Percentiles rank a stretch among this genome's conserved stretches.
These are phyloP conservation scores for Carassius gibelio DNA, from an alignment of 2,113 vertebrate genomes.

Conservation along the genomic window DNA sequence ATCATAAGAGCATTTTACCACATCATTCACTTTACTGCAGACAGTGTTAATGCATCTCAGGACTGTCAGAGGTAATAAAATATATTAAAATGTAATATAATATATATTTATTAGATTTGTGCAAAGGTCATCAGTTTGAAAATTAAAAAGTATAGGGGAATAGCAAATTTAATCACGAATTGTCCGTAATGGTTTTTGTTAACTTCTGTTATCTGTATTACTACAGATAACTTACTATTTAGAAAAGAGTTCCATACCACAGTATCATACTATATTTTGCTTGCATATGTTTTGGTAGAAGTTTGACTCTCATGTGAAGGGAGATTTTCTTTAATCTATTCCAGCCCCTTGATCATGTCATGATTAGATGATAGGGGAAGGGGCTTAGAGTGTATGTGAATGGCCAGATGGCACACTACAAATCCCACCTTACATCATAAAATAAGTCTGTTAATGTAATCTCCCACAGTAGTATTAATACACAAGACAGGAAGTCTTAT, in stretches of 20 bases:
- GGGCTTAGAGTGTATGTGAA: slow-evolving; percentile 54
- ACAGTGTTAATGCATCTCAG: background rate
- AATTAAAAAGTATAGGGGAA: background rate
- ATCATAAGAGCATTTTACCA: background rate
- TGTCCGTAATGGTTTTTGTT: background rate
- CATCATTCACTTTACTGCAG: background rate
- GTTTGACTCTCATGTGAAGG: slow-evolving; percentile 16
- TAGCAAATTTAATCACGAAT: no score
- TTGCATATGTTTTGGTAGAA: slow-evolving; percentile 7
- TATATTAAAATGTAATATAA: background rate
- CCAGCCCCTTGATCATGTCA: slow-evolving; percentile 37
- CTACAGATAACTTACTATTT: background rate
- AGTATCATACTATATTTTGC: slow-evolving; percentile 7
- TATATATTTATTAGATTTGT: no score
- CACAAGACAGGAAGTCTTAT: slow-evolving; percentile 48
- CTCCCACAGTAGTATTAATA: slow-evolving; percentile 42
- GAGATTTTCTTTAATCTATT: slow-evolving; percentile 60
- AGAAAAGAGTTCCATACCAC: background rate
- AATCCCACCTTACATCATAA: slow-evolving; percentile 55
- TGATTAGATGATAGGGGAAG: slow-evolving; percentile 54
- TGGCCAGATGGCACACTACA: slow-evolving; percentile 60
- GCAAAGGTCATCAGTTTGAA: no score
- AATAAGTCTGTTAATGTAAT: slow-evolving; percentile 57
- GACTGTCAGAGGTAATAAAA: background rate
- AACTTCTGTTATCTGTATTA: background rate